Evolutionary conservation across 2,113 vertebrate genomes (phyloP).

Genomic region (Diphyllodes magnificus): DNA sequence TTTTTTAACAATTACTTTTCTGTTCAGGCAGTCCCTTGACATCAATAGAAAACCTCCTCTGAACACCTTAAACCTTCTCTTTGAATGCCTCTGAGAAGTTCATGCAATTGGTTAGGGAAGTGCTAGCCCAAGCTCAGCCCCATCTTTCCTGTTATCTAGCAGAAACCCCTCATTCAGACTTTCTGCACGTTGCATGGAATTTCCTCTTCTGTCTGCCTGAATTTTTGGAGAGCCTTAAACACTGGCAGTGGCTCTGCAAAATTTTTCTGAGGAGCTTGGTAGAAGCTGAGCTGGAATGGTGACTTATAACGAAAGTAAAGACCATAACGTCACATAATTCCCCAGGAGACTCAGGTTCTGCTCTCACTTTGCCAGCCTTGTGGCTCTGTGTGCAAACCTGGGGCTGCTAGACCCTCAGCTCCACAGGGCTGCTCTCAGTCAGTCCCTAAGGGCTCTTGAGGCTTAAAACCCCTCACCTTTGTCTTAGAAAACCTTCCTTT

Average conservation of each 20-base stretch:
- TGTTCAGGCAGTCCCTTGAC: not conserved
- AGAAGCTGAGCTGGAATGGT: not conserved
- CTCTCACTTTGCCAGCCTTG: not conserved
- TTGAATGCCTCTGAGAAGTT: not conserved
- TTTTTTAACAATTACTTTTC: not conserved
- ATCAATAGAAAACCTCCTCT: not conserved
- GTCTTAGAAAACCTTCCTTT: not conserved
- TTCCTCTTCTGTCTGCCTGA: constrained; percentile 50
- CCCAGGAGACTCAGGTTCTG: not conserved
- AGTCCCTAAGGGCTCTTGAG: not conserved
- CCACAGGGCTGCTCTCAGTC: not conserved
- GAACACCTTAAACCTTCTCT: not conserved
- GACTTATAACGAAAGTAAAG: not conserved
- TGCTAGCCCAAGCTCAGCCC: not conserved
- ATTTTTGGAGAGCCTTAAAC: constrained; percentile 21
- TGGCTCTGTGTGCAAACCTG: not conserved
- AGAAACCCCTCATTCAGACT: not conserved
- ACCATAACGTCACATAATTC: not conserved
- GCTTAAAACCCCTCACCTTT: not conserved
- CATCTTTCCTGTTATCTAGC: constrained; percentile 8
- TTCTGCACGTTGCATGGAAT: not conserved
- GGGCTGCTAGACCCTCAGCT: not conserved
- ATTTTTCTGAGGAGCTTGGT: not conserved
- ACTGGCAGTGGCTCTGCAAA: not conserved
- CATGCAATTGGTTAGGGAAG: not conserved